Base-by-base conservation (phyloP, 2,113 vertebrate genomes). In the Myodes glareolus region DNA sequence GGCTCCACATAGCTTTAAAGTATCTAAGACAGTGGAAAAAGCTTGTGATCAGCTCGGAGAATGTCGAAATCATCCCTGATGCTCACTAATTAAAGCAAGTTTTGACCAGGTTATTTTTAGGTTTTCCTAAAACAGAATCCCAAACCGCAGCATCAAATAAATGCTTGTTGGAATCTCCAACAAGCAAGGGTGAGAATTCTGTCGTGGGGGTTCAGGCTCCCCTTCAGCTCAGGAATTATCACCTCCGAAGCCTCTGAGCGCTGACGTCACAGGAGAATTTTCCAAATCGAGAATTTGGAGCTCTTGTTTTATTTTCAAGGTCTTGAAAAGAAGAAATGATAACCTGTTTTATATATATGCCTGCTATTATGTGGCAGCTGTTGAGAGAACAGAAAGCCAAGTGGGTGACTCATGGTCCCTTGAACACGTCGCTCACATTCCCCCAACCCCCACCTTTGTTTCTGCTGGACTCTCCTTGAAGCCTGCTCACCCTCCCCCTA, bases 241-340 rank as follows among this genome's bases (percentile, higher is more conserved):
- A 95, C 93, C 87, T 25, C 73, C 87, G 7, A 0, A 0, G 78
- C 89, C 82, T 21, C 67, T 75, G 81, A 89, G 92, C 47, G 1
- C 68, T 84, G 81, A 89, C 86, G 29, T 96, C 82, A 93, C 52
- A 65, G 78, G 61, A 8, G 13, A 91, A 33, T 91, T 94, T 96
- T 96, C 93, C 95, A 92, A 91, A 73, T 68, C 33, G 80, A 97
- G 97, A 96, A 94, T 97, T 52, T 94, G 65, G 61, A 76, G 94
- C 95, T 97, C 21, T 91, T 55, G 0, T 27, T 96, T 94, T 92
- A 93, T 90, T 97, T 84, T 88, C 94, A 76, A 27, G 0, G 11
- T 12, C 84, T 78, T 95, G 82, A 70, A 61, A 86, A 72, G 42
- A 27, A 55, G 42, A 86, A 77, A 88, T 88, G 92, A 96, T 94